phyloP scores from a whole-genome alignment of 2,888 invertebrate genomes.

The Diarsia rubi region DNA sequence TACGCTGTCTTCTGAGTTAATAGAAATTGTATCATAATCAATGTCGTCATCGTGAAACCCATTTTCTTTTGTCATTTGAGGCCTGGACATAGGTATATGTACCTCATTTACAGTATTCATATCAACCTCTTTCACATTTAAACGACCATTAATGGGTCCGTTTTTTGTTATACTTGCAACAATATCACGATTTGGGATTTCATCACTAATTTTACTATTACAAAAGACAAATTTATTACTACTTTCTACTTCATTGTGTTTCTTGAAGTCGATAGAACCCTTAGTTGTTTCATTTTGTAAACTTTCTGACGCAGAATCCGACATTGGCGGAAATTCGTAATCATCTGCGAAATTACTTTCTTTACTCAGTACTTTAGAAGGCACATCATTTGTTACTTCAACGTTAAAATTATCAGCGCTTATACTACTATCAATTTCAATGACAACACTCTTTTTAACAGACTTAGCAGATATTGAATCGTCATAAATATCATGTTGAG shows the following conservation, averaged over 20 bases:
- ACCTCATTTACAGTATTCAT: slow-evolving; percentile 58
- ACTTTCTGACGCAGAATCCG: slow-evolving; percentile 7
- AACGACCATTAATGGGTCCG: slow-evolving; percentile 27
- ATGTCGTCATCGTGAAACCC: slow-evolving; percentile 53
- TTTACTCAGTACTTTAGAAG: slow-evolving; percentile 21
- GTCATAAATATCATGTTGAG: neutral
- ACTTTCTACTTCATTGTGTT: slow-evolving; percentile 8
- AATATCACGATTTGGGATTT: slow-evolving; percentile 39
- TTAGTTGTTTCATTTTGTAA: slow-evolving; percentile 19
- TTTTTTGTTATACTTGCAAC: slow-evolving; percentile 39
- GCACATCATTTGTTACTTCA: slow-evolving; percentile 33
- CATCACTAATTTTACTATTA: slow-evolving; percentile 15
- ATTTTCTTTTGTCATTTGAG: slow-evolving; percentile 49
- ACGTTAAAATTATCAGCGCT: slow-evolving; percentile 5
- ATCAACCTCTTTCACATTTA: slow-evolving; percentile 58
- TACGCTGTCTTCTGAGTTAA: slow-evolving; percentile 69
- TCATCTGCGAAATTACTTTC: slow-evolving; percentile 11
- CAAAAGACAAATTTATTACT: slow-evolving; percentile 15
- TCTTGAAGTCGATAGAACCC: slow-evolving; percentile 10
- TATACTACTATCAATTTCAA: slow-evolving; percentile 1
- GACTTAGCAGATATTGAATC: slow-evolving; percentile 25
- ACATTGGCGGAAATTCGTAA: neutral
- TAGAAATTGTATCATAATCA: slow-evolving; percentile 64
- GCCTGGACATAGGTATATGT: slow-evolving; percentile 43
- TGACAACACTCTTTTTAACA: slow-evolving; percentile 3